Evolutionary conservation across 2,888 invertebrate genomes (phyloP).

Genomic region (Caenorhabditis becei): DNA sequence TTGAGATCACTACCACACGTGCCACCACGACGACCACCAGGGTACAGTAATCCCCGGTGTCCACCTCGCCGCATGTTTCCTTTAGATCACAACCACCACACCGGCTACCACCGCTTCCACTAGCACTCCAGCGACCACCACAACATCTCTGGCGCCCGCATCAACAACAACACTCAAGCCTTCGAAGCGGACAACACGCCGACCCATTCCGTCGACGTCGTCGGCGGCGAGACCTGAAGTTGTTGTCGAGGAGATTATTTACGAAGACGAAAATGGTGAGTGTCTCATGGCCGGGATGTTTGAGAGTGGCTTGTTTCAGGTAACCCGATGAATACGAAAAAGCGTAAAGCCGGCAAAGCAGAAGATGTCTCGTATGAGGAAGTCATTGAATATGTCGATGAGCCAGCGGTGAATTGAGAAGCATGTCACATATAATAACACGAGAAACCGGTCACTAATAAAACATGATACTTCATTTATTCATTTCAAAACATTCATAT

Average conservation of each 20-base stretch:
- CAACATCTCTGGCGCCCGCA: slow-evolving; percentile 3
- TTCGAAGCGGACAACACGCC: slow-evolving; percentile 20
- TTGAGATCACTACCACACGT: slow-evolving; percentile 19
- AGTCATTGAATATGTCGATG: slow-evolving; percentile 64
- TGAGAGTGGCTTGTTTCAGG: slow-evolving; percentile 22
- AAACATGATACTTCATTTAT: neutral
- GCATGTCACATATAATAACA: neutral
- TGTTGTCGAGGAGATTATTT: slow-evolving; percentile 51
- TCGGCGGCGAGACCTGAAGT: slow-evolving; percentile 30
- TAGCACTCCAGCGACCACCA: slow-evolving; percentile 19
- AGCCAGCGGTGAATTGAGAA: slow-evolving; percentile 41
- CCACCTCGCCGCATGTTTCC: neutral
- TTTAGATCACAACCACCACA: slow-evolving; percentile 39
- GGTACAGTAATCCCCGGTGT: neutral
- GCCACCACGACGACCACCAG: slow-evolving; percentile 43
- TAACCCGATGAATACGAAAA: slow-evolving; percentile 47
- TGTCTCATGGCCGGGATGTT: neutral
- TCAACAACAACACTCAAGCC: slow-evolving; percentile 11
- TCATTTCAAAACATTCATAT: neutral
- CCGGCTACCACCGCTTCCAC: slow-evolving; percentile 6
- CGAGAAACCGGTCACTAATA: neutral
- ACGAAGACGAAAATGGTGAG: slow-evolving; percentile 56
- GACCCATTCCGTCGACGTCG: slow-evolving; percentile 18
- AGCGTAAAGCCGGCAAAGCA: slow-evolving; percentile 47
- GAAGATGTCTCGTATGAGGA: slow-evolving; percentile 62